Evolutionary conservation across 2,113 vertebrate species (phyloP), one percentile per base, ranked within the genome.

Genomic region (Hippocampus mohnikei): DNA sequence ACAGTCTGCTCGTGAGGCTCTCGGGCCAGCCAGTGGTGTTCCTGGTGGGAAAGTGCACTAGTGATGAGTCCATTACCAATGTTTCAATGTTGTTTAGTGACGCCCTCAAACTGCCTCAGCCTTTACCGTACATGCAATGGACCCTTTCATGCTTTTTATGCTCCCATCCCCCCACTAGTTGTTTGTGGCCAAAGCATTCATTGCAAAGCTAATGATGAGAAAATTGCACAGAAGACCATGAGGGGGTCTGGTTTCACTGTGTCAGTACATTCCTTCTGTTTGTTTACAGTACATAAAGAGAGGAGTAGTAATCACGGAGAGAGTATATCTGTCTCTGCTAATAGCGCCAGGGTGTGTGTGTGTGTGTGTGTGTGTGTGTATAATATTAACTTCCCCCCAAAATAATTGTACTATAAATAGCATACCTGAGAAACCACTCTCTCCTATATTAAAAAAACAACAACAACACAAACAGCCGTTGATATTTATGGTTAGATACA

Each of bases 1-100:
- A 76, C 85, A 88, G 83, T 76, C 77, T 64, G 76, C 66, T 71
- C 40, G 60, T 66, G 74, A 80, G 79, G 75, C 79, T 72, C 27
- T 11, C 42, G 10, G 67, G 83, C 84, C 84, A 82, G 73, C 70
- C 66, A 50, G 66, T 48, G 6, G 58, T 16, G 27, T 60, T 33
- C 58, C 77, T 70, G 71, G 40, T 79, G 83, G 85, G 78, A 84
- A 89, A 76, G 72, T 72, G 53, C 23, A 3, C 69, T 72, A 7
- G 55, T 25, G 58, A 80, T 73, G 40, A 75, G 66, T 75, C 53
- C 53, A 56, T 72, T 73, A 48, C 70, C 75, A 81, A 64, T 75
- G 59, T 77, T 27, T 79, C 69, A 21, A 1, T 69, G 70, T 70
- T 73, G 73, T 72, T 84, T 71, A 67, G 60, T 10, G 61, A 67